These are phyloP conservation scores for Gorsachius goisagi DNA, from an alignment of 2,113 vertebrate species.

Conservation along the genomic window DNA sequence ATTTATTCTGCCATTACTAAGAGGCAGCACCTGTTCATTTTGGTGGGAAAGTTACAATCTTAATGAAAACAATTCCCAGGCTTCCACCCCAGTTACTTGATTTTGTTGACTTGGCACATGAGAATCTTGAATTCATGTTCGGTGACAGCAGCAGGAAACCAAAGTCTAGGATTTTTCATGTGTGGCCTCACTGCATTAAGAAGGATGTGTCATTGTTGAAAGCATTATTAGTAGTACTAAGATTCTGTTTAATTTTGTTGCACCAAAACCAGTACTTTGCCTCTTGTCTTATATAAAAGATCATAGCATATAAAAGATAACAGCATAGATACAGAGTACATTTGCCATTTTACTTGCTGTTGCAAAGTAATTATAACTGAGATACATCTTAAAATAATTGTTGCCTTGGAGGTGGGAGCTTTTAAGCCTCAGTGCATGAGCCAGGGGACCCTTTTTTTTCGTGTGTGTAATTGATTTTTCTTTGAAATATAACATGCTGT, in stretches of 20 bases:
- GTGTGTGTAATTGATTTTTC: neutral
- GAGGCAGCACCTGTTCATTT: neutral
- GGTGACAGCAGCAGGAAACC: slow-evolving; percentile 22
- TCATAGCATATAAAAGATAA: too few relatives aligned
- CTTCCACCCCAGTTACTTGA: slow-evolving; percentile 9
- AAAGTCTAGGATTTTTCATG: neutral
- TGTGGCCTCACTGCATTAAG: neutral
- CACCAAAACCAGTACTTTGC: neutral
- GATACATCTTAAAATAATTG: neutral
- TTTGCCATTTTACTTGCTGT: neutral
- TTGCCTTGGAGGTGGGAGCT: neutral
- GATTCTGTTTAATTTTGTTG: neutral
- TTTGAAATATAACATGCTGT: neutral
- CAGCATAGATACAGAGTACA: neutral
- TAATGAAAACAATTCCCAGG: slow-evolving; percentile 1
- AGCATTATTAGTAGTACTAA: neutral
- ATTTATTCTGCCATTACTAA: neutral
- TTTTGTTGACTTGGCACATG: slow-evolving; percentile 24
- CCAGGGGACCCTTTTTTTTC: neutral
- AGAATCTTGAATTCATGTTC: slow-evolving; percentile 9
- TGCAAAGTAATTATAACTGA: neutral
- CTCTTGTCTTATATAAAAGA: neutral
- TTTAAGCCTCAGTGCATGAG: neutral
- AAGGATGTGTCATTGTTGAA: neutral
- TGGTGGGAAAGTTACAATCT: neutral